Percentiles rank a stretch among this genome's conserved stretches.
phyloP scores from a whole-genome alignment of 2,113 vertebrate species.

The Motacilla tschutschensis region DNA sequence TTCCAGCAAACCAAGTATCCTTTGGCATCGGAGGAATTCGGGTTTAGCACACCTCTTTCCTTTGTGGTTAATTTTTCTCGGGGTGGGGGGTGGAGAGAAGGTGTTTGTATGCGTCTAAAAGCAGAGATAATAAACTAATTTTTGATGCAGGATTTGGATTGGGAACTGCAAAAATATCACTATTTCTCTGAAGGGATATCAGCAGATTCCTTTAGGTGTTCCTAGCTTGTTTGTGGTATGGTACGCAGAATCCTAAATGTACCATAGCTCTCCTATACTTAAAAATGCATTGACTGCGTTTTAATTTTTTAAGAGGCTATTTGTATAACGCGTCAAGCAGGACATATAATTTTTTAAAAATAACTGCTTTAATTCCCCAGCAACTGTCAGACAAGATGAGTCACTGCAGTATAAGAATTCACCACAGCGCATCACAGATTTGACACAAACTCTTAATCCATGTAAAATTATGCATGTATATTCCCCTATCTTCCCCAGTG shows the following conservation, averaged over 20 bases:
- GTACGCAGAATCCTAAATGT: constrained; percentile 32
- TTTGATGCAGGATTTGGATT: neutral
- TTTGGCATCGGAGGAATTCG: neutral
- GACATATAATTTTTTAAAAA: constrained; percentile 61
- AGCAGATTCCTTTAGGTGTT: constrained; percentile 32
- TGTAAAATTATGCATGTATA: constrained; percentile 51
- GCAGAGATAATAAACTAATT: neutral
- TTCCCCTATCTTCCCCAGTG: constrained; percentile 21
- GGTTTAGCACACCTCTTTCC: neutral
- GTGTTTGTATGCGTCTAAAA: neutral
- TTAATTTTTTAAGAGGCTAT: constrained; percentile 62
- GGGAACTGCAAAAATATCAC: neutral
- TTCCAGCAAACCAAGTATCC: neutral
- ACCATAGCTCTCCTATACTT: constrained; percentile 36
- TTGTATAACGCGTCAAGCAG: constrained; percentile 53
- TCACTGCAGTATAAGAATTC: constrained; percentile 43
- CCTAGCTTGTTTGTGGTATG: constrained; percentile 20
- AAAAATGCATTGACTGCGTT: constrained; percentile 38
- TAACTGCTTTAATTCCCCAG: constrained; percentile 59
- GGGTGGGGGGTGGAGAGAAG: neutral
- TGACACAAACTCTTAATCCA: constrained; percentile 56
- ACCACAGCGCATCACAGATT: constrained; percentile 24
- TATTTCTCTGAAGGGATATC: constrained; percentile 27
- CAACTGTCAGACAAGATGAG: constrained; percentile 60
- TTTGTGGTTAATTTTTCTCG: neutral